Evolutionary conservation across 2,888 invertebrate species (phyloP), one percentile per base, ranked within the genome.

Genomic region (Hirtodrosophila cameraria): DNA sequence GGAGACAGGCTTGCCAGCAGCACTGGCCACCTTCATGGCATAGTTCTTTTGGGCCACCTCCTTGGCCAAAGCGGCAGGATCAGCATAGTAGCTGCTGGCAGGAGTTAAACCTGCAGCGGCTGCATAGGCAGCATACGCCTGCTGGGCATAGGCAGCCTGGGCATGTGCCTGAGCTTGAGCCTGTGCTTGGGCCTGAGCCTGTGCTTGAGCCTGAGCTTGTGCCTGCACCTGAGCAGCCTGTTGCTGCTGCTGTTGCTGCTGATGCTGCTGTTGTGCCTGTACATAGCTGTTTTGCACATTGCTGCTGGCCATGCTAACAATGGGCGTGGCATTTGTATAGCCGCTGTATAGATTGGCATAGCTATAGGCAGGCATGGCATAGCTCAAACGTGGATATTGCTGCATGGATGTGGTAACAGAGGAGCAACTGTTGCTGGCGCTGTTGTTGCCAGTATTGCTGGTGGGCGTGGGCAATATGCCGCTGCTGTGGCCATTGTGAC

Each of bases 1-100:
- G 1, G 25, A 43, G 16, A 70, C 61, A 4, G 73, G 59, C 23
- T 70, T 74, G 12, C 6, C 52, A 3, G 63, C 72, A 0, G 80
- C 82, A 58, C 50, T 69, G 6, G 93, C 94, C 69, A 93, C 89
- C 86, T 94, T 94, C 41, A 95, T 92, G 28, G 95, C 94, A 90
- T 96, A 96, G 89, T 94, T 96, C 91, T 96, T 96, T 89, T 96
- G 96, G 30, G 96, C 96, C 67, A 95, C 95, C 87, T 96, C 96
- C 89, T 96, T 96, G 84, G 96, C 96, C 69, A 95, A 90, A 36
- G 94, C 91, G 45, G 93, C 94, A 18, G 94, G 92, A 90, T 94
- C 94, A 58, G 80, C 43, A 11, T 75, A 75, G 53, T 83, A 83
- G 16, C 64, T 15, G 15, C 60, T 36, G 0, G 65, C 60, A 0